These are phyloP conservation scores for Orthosia cruda DNA, from an alignment of 2,888 invertebrate genomes.

Conservation along the genomic window DNA sequence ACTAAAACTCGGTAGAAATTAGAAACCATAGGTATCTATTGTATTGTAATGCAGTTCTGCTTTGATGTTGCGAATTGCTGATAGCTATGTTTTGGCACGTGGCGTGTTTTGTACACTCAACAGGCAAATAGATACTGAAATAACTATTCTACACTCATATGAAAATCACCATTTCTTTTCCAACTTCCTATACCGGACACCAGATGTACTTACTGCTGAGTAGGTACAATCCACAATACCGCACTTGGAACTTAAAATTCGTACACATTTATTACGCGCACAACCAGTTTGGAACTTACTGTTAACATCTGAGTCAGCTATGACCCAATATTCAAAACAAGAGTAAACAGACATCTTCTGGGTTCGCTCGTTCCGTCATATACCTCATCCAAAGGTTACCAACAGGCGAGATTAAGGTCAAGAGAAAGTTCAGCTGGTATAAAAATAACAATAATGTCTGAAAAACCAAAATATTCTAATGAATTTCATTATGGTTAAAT, in stretches of 20 bases:
- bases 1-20: slow-evolving; percentile 62
- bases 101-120: slow-evolving; percentile 15
- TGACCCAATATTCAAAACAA: background rate
- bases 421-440: background rate
- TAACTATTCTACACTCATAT: background rate
- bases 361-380: background rate
- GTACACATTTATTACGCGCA: background rate
- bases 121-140: background rate
- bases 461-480: background rate
- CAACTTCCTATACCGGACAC: background rate
- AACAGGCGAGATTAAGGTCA: background rate
- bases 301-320: background rate
- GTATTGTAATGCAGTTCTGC: slow-evolving; percentile 32
- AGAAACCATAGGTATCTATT: slow-evolving; percentile 47
- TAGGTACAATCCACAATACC: no score
- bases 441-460: background rate
- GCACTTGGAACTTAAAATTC: background rate
- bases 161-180: background rate
- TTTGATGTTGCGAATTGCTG: slow-evolving; percentile 57
- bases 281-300: background rate
- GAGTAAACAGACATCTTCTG: background rate
- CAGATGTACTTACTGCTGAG: no score
- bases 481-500: background rate
- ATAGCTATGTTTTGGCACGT: slow-evolving; percentile 46
- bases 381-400: background rate